Conservation (phyloP, 2,113 vertebrate genomes). For the Datnioides undecimradiatus region DNA sequence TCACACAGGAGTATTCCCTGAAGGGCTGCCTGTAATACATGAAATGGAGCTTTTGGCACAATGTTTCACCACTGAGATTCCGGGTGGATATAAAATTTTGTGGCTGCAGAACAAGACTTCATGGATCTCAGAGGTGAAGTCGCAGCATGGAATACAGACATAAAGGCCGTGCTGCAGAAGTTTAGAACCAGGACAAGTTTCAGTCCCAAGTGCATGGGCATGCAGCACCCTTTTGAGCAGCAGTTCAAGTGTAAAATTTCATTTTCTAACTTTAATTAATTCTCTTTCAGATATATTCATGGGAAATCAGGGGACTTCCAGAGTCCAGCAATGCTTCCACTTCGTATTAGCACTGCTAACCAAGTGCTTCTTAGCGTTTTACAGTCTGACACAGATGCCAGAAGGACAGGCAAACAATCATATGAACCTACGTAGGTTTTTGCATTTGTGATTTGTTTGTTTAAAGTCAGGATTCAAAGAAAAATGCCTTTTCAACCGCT, state of each 20-base stretch:
- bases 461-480: no score
- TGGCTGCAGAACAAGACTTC: slow-evolving; percentile 50
- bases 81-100: slow-evolving; percentile 35
- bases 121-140: slow-evolving; percentile 45
- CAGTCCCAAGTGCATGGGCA: background rate
- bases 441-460: slow-evolving; percentile 4
- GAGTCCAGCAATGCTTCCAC: background rate
- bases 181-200: slow-evolving; percentile 18
- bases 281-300: slow-evolving; percentile 15
- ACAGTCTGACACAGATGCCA: background rate
- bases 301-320: slow-evolving; percentile 16
- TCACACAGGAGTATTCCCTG: slow-evolving; percentile 68
- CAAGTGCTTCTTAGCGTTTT: background rate
- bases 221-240: slow-evolving; percentile 36
- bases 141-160: background rate
- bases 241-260: slow-evolving; percentile 42
- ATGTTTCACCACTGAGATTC: slow-evolving; percentile 60
- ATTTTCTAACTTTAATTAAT: slow-evolving; percentile 50
- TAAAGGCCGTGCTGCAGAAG: background rate
- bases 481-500: no score
- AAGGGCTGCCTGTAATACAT: slow-evolving; percentile 68
- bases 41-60: slow-evolving; percentile 75
- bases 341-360: background rate
- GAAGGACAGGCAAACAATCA: background rate
- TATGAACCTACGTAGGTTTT: background rate